Base-by-base conservation (phyloP, 1,140 invertebrate species). In the Calycopis cecrops region DNA sequence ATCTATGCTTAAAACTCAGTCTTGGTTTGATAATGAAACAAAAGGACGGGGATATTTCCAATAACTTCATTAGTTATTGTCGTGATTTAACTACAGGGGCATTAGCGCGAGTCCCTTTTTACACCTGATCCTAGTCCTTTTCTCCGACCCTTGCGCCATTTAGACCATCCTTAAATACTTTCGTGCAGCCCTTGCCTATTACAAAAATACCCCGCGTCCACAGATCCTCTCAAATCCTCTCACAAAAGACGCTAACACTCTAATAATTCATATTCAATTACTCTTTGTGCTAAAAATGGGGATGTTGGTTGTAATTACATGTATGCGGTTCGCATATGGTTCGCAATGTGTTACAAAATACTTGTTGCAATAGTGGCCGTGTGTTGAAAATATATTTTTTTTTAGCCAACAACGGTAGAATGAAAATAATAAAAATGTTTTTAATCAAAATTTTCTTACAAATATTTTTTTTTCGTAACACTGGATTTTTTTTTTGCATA, bases 241-340 rank as follows among this genome's bases (percentile, higher is more conserved):
- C 59, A 86, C 79, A 86, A 84, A 85, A 79, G 78, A 86, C 66
- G 74, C 72, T 81, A 85, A 82, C 74, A 64, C 76, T 69, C 63
- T 49, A 62, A 69, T 72, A 78, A 82, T 85, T 80, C 77, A 79
- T 84, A 85, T 85, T 85, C 79, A 84, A 85, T 85, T 84, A 80
- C 76, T 76, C 84, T 85, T 81, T 82, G 77, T 81, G 65, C 80
- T 75, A 60, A 65, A 77, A 80, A 73, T 73, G 79, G 44, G 66
- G 68, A 71, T 73, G 61, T 65, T 71, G 61, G 44, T 63, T 69
- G 33, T 53, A 51, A 37, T 37, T 40, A 42, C 37, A 28, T 40
- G 38, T 49, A 34, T 52, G 38, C 14, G 21, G 51, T 28, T n/a
- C n/a, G 21, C 18, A 52, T 52, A 28, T 52, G 38, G 38, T 52